Evolutionary conservation across 2,113 vertebrate genomes (phyloP), one percentile per base, ranked within the genome.

Genomic region (Hippocampus abdominalis): DNA sequence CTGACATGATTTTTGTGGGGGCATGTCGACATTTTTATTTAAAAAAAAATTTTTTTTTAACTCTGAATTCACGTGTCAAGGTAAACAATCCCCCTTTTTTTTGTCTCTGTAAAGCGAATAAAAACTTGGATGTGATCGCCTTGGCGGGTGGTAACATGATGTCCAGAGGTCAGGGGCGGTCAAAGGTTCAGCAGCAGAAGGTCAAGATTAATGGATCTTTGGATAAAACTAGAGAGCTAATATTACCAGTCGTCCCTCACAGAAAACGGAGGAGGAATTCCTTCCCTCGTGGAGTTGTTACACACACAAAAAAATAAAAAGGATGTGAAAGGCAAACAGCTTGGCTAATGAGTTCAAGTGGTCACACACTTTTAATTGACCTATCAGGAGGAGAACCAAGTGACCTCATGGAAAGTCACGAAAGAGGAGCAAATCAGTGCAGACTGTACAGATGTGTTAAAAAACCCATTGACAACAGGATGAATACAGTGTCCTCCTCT

Each of bases 141-240:
- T 53, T 56, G 51, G 62, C 66, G 60, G 32, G 66, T 67, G 70
- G 89, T 90, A 92, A 90, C 86, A 87, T 90, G 89, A 92, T 92
- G 90, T 92, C 86, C 76, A 70, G 75, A 78, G 92, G 90, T 93
- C 89, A 90, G 69, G 49, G 18, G 59, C 66, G 88, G 90, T 89
- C 89, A 91, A 72, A 70, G 77, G 91, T 88, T 93, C 91, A 91
- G 78, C 57, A 65, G 87, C 87, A 90, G 88, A 87, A 89, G 79
- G 83, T 90, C 88, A 27, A 77, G 82, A 91, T 92, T 92, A 93
- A 92, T 92, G 91, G 91, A 91, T 87, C 90, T 87, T 89, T 88
- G 89, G 91, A 90, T 93, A 92, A 91, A 92, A 86, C 67, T 60
- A 32, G 68, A 73, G 81, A 90, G 88, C 85, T 93, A 89, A 89